A percentile compares a stretch with the other conserved stretches of the same genome.
phyloP scores from a whole-genome alignment of 2,888 invertebrate genomes.

The Dolomedes plantarius region DNA sequence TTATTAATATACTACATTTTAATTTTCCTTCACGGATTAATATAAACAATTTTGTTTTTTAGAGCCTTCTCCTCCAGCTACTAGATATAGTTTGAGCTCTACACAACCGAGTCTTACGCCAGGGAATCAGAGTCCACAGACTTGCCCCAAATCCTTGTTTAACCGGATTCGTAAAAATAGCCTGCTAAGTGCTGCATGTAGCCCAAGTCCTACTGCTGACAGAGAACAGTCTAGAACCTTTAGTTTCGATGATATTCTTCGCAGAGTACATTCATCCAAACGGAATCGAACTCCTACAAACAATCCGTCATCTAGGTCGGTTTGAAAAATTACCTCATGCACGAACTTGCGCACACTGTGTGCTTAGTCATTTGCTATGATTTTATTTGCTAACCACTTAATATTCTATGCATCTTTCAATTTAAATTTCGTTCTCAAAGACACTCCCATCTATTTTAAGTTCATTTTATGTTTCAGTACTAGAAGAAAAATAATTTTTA shows the following conservation, averaged over 20 bases:
- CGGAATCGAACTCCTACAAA: conserved; percentile 14
- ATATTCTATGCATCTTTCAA: no score
- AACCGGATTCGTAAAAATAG: conserved; percentile 91
- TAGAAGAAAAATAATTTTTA: no score
- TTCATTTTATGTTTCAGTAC: no score
- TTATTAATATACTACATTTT: no score
- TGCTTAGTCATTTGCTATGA: no score
- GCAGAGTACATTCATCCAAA: conserved; percentile 61
- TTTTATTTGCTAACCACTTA: no score
- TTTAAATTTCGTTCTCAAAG: no score
- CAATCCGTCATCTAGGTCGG: conserved; percentile 25
- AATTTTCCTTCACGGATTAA: no score
- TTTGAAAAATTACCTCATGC: no score
- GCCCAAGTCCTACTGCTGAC: conserved; percentile 76
- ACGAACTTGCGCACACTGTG: no score
- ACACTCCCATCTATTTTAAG: no score
- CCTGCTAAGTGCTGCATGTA: conserved; percentile 81
- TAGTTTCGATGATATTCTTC: conserved; percentile 79
- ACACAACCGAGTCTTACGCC: conserved; percentile 78
- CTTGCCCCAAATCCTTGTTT: conserved; percentile 83
- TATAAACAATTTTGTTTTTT: neutral
- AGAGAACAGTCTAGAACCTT: conserved; percentile 82
- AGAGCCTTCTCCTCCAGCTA: conserved; percentile 72
- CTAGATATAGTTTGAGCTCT: conserved; percentile 72
- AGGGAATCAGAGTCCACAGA: conserved; percentile 71